These are phyloP conservation scores for Brienomyrus longianalis DNA, from an alignment of 2,113 vertebrate genomes.

Conservation along the genomic window DNA sequence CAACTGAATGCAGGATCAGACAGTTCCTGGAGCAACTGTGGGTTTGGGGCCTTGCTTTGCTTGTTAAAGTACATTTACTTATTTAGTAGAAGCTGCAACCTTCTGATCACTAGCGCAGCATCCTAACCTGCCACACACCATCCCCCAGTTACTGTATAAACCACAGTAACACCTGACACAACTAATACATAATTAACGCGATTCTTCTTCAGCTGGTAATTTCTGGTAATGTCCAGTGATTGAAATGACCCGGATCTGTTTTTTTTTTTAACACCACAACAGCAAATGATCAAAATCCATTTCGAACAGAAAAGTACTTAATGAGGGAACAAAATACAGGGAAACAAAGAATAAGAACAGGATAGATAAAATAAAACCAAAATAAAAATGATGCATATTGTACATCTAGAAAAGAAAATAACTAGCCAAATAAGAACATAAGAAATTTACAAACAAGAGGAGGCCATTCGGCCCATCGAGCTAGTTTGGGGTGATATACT, in stretches of 20 bases:
- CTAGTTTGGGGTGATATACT: not conserved
- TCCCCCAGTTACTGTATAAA: not conserved
- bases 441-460: no score
- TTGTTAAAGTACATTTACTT: not conserved
- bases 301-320: not conserved
- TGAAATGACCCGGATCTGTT: not conserved
- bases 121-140: not conserved
- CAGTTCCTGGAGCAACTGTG: not conserved
- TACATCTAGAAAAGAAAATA: not conserved
- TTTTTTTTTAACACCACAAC: not conserved
- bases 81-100: not conserved
- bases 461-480: no score
- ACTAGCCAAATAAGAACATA: not conserved
- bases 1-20: not conserved
- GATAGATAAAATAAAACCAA: not conserved
- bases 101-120: not conserved
- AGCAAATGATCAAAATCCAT: not conserved
- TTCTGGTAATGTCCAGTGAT: not conserved
- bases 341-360: not conserved
- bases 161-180: not conserved
- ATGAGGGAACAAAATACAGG: not conserved
- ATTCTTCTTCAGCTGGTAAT: not conserved
- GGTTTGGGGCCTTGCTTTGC: not conserved
- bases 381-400: not conserved
- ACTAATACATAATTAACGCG: not conserved